Percentiles rank a stretch among this genome's conserved stretches.
Conservation (phyloP, 2,797 vertebrate species). For the Sitta carolinensis region DNA sequence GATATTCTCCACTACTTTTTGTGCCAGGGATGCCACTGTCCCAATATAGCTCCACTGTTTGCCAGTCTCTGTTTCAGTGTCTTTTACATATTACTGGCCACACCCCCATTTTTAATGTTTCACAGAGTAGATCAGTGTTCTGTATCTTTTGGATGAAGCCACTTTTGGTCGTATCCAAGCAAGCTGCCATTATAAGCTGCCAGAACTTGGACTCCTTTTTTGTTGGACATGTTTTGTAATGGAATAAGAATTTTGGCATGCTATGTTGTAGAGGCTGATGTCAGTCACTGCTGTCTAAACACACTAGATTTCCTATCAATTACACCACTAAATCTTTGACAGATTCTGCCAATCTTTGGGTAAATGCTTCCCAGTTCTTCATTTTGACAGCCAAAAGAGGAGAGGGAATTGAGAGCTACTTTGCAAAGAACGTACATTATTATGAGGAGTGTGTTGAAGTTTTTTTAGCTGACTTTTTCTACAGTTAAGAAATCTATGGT, state of each 20-base stretch:
- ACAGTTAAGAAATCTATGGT: background rate
- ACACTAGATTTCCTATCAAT: constrained; percentile 61
- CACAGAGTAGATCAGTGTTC: background rate
- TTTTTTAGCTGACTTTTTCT: background rate
- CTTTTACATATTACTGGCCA: background rate
- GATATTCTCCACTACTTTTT: background rate
- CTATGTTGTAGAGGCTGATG: constrained; percentile 40
- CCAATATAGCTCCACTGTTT: background rate
- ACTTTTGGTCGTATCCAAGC: background rate
- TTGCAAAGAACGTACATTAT: background rate
- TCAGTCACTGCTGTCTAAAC: constrained; percentile 67
- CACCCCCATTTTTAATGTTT: background rate
- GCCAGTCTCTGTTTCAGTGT: background rate
- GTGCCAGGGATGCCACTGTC: background rate
- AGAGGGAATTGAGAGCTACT: background rate
- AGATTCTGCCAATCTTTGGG: constrained; percentile 55
- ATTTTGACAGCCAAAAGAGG: constrained; percentile 33
- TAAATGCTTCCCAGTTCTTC: constrained; percentile 31
- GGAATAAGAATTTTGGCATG: constrained; percentile 43
- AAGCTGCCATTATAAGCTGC: constrained; percentile 29
- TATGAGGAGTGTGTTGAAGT: fast-evolving
- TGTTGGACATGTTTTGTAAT: constrained; percentile 38
- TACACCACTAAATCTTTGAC: constrained; percentile 55
- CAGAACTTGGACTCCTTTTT: constrained; percentile 33
- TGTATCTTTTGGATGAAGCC: background rate